phyloP scores from a whole-genome alignment of 2,888 invertebrate species.

The Nebria brevicollis region DNA sequence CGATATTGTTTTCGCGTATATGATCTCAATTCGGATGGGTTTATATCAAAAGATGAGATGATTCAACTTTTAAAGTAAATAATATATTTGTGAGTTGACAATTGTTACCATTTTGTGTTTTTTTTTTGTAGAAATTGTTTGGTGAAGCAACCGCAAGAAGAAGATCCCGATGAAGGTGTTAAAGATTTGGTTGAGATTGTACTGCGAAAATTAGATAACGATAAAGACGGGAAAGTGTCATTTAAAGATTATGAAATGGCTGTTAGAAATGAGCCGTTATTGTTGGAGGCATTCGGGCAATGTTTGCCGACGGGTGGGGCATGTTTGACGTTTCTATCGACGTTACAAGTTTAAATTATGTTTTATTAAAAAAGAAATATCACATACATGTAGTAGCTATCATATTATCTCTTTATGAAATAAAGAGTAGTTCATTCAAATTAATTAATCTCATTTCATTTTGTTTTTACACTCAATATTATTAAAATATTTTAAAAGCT shows the following conservation, averaged over 20 bases:
- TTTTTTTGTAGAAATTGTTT: slow-evolving; percentile 66
- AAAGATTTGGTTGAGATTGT: slow-evolving; percentile 79
- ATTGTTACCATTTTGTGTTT: background rate
- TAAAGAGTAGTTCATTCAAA: too few relatives aligned
- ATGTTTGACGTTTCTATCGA: slow-evolving; percentile 61
- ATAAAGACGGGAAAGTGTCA: slow-evolving; percentile 79
- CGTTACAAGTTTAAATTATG: slow-evolving; percentile 49
- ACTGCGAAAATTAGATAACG: slow-evolving; percentile 77
- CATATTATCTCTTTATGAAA: too few relatives aligned
- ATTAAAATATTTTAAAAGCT: background rate
- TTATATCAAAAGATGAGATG: slow-evolving; percentile 79
- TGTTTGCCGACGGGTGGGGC: slow-evolving; percentile 75
- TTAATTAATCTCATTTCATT: too few relatives aligned
- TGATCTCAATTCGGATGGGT: slow-evolving; percentile 75
- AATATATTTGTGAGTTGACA: background rate
- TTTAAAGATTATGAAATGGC: slow-evolving; percentile 73
- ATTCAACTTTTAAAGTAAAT: slow-evolving; percentile 70
- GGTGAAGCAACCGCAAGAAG: slow-evolving; percentile 76
- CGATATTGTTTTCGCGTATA: slow-evolving; percentile 77
- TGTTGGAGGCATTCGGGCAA: slow-evolving; percentile 79
- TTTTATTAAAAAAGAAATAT: too few relatives aligned
- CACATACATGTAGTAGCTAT: too few relatives aligned
- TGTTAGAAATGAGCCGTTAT: slow-evolving; percentile 72
- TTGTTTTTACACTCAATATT: too few relatives aligned
- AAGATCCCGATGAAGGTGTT: slow-evolving; percentile 77